Evolutionary conservation across 2,797 vertebrate species (phyloP), one percentile per base, ranked within the genome.

Genomic region (Parauchenoglanis punctatus): DNA sequence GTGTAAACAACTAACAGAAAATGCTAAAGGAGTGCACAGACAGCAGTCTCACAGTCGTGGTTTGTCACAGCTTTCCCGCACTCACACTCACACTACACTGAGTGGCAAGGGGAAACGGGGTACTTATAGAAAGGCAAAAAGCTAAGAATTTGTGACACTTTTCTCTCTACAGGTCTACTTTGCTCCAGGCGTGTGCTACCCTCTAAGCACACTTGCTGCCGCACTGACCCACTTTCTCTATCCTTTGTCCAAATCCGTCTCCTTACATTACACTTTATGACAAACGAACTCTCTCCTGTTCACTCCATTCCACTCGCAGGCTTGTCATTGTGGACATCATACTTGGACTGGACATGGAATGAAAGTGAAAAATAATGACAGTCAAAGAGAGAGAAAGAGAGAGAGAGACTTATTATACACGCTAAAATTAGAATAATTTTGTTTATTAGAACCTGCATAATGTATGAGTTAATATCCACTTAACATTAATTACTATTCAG

Each of bases 181-280:
- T 84, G 89, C 89, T 87, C 84, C 54, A 20, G 72, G 88, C 61
- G 6, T 31, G 35, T n/a, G 52, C n/a, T 58, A 67, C 44, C 76
- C 85, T 85, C 65, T 70, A 40, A 58, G 68, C 81, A 72, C 83
- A 58, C 84, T 75, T 84, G 54, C 87, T 80, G 46, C 77, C 54
- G 78, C 81, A 72, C 63, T 92, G 91, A 91, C 91, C 91, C 90
- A 92, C 85, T 93, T 91, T 91, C 85, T 49, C 72, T 49, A 78
- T n/a, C 87, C 70, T 72, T 84, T 91, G 90, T 91, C 90, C 89
- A 82, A 89, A 81, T 90, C 84, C 23, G 87, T 92, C 89, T 90
- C 70, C 72, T 86, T 87, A 78, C 90, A 91, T 86, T 86, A 78
- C 83, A 67, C 84, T 86, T 46, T 70, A 86, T 92, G 88, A 89